A percentile compares a stretch with the other conserved stretches of the same genome.
Evolutionary conservation across 2,797 vertebrate species (phyloP).

Genomic region (Brotogeris chrysoptera): DNA sequence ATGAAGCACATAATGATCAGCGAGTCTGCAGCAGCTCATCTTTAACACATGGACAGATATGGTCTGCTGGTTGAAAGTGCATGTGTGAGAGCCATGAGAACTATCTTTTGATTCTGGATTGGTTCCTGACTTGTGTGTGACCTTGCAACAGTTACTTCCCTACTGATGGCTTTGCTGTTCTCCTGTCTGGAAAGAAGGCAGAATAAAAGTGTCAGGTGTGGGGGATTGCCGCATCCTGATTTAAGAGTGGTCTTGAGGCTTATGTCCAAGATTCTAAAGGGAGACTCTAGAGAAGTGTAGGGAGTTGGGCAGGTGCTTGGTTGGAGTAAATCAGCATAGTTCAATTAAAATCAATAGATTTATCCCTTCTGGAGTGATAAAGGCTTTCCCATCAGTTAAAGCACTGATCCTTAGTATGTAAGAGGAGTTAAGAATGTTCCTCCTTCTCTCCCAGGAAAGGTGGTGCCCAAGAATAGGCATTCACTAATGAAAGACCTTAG

Average conservation of each 20-base stretch:
- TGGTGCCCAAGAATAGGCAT: background rate
- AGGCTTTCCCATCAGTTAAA: background rate
- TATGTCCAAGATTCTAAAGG: background rate
- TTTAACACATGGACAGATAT: background rate
- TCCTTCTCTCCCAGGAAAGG: background rate
- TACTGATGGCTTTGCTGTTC: background rate
- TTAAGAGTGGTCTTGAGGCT: background rate
- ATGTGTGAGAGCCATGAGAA: background rate
- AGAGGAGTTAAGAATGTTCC: background rate
- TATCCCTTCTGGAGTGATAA: constrained; percentile 19
- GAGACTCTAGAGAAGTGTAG: background rate
- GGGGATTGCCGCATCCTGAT: background rate
- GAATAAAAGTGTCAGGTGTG: background rate
- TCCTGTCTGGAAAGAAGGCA: background rate
- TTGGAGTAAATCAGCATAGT: constrained; percentile 3
- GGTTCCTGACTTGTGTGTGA: background rate
- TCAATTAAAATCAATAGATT: constrained; percentile 34
- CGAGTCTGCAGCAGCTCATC: background rate
- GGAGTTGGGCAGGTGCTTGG: background rate
- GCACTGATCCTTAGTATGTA: background rate
- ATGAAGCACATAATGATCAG: background rate
- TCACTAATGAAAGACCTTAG: background rate
- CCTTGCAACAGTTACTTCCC: background rate
- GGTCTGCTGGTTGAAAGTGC: background rate
- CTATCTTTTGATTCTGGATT: background rate